phyloP scores from a whole-genome alignment of 2,113 vertebrate genomes.

The Noturus placidus region DNA sequence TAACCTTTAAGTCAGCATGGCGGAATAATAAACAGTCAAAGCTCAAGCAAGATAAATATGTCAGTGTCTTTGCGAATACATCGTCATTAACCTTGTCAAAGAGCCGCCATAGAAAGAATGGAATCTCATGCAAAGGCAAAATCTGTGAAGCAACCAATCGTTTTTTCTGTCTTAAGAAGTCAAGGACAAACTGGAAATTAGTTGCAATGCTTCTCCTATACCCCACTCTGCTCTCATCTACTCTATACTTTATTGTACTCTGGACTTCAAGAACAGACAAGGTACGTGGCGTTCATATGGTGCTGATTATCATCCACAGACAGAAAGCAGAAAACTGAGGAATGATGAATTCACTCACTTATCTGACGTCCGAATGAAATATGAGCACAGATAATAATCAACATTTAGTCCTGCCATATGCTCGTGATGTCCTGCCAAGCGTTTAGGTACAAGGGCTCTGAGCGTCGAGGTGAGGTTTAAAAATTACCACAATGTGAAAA shows the following conservation, averaged over 20 bases:
- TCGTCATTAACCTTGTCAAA: constrained; percentile 52
- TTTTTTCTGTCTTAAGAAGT: constrained; percentile 40
- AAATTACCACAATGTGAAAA: neutral
- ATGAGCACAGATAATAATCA: constrained; percentile 72
- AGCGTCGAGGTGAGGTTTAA: constrained; percentile 60
- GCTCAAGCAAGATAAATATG: constrained; percentile 42
- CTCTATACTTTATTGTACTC: constrained; percentile 50
- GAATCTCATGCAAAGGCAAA: constrained; percentile 10
- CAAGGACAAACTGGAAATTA: constrained; percentile 68
- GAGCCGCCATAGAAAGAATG: constrained; percentile 21
- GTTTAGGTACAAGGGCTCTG: constrained; percentile 68
- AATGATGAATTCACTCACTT: constrained; percentile 72
- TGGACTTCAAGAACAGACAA: constrained; percentile 60
- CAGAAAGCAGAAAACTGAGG: constrained; percentile 49
- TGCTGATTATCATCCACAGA: constrained; percentile 54
- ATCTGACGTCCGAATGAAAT: constrained; percentile 70
- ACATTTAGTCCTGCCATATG: constrained; percentile 76
- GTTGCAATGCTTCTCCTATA: constrained; percentile 50
- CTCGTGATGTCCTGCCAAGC: constrained; percentile 68
- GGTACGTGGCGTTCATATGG: constrained; percentile 68
- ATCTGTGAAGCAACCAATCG: neutral
- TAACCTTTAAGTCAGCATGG: constrained; percentile 46
- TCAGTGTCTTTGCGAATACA: constrained; percentile 33
- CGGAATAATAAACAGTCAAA: constrained; percentile 49
- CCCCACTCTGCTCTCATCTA: neutral